phyloP scores from a whole-genome alignment of 2,888 invertebrate species.

The Dastarcus helophoroides region DNA sequence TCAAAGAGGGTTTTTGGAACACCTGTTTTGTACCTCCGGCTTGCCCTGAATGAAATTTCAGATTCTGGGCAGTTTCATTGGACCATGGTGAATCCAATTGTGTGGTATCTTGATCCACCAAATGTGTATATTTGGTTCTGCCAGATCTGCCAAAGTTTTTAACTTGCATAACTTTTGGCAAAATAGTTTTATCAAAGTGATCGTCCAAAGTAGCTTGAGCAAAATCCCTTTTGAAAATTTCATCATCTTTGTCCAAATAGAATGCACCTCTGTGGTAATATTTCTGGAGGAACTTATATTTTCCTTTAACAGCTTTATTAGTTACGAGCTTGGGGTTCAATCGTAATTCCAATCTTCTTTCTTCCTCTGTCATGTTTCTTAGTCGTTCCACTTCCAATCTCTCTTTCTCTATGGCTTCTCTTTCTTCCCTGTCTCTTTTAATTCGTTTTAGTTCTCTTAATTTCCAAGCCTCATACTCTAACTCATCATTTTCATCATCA shows the following conservation, averaged over 20 bases:
- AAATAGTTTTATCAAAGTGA: constrained; percentile 96
- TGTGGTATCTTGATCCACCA: constrained; percentile 98
- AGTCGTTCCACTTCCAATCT: constrained; percentile 79
- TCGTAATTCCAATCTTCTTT: constrained; percentile 77
- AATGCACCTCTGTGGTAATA: constrained; percentile 99
- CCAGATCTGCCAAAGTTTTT: constrained; percentile 99
- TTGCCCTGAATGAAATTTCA: constrained; percentile 76
- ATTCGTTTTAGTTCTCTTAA: constrained; percentile 89
- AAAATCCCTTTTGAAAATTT: constrained; percentile 37
- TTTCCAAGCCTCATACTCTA: constrained; percentile 98
- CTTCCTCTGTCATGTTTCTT: constrained; percentile 92
- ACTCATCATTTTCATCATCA: constrained; percentile 91
- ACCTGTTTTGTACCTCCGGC: constrained; percentile 89
- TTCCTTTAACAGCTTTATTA: constrained; percentile 92
- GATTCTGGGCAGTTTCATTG: constrained; percentile 76
- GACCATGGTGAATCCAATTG: constrained; percentile 97
- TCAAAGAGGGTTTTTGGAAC: constrained; percentile 76
- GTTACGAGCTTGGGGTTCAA: constrained; percentile 86
- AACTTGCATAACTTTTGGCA: constrained; percentile 99
- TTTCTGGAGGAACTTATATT: constrained; percentile 99
- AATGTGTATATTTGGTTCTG: constrained; percentile 96
- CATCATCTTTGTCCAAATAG: constrained; percentile 89
- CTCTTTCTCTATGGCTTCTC: constrained; percentile 81
- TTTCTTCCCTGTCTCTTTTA: constrained; percentile 91
- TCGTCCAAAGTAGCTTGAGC: constrained; percentile 74